Evolutionary conservation across 2,888 invertebrate species (phyloP), one percentile per base, ranked within the genome.

Genomic region (Drosophila testacea): DNA sequence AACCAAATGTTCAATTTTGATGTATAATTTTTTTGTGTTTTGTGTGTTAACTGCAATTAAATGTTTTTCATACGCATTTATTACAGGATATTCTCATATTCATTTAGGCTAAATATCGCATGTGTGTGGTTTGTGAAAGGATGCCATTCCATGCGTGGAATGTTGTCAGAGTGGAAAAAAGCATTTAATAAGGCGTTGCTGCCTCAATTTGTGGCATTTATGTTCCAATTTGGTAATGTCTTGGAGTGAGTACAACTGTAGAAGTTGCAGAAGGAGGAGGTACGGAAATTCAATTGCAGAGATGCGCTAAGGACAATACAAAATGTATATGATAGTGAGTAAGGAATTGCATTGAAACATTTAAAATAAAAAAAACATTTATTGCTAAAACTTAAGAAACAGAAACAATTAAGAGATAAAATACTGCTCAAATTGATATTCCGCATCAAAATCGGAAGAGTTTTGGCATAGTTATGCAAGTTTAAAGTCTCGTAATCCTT

Each of bases 161-260:
- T 41, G 48, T 39, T 48, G 28, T 32, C 6, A 9, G 16, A 51
- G 34, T 22, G 59, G 6, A 34, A 51, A 61, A 56, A 67, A 60
- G 28, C 41, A 48, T 39, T 32, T 55, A 59, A 48, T 39, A 73
- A 75, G 86, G 81, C 68, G 86, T 77, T 63, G 61, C 67, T 30
- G 77, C 81, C 70, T 60, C 86, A 83, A 81, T 86, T 83, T 88
- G 73, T 57, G 69, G 67, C 81, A 77, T 68, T 88, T 79, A 77
- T 69, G 69, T 60, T 41, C 41, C 42, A 67, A 56, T 42, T 65
- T 38, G 47, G 39, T 28, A 38, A 36, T 36, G n/a, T 9, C 47
- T 36, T 7, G 27, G 4, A 10, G 22, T 44, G 7, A 10, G 6
- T 22, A 13, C 9, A n/a, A 28, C 6, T 32, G 9, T 2, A 32